Conservation (phyloP, 92 coral and sea anemone genomes). For the Plumapathes pennacea region DNA sequence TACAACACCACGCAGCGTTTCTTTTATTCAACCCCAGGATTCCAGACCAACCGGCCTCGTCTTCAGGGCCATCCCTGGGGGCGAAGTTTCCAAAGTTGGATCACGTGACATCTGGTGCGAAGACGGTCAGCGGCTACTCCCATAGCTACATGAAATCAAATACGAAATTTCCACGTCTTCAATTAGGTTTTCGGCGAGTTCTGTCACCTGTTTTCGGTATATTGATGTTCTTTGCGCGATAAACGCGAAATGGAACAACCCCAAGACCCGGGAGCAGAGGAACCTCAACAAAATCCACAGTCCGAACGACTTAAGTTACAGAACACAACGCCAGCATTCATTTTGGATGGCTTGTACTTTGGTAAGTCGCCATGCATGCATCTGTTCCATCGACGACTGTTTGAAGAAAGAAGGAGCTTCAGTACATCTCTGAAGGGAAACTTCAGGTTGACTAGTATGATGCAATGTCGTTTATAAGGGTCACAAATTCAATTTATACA, state of each 20-base stretch:
- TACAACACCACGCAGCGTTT: too few species aligned
- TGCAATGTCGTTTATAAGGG: too few species aligned
- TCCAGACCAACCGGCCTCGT: too few species aligned
- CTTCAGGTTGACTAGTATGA: too few species aligned
- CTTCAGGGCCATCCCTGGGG: too few species aligned
- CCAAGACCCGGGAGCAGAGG: not conserved
- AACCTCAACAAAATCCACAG: slow-evolving; percentile 14
- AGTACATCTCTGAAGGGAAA: too few species aligned
- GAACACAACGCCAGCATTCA: slow-evolving; percentile 48
- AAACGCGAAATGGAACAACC: slow-evolving; percentile 32
- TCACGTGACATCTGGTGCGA: too few species aligned
- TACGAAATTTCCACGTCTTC: slow-evolving; percentile 44
- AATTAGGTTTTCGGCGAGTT: not conserved
- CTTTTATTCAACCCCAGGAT: too few species aligned
- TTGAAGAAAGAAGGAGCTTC: too few species aligned
- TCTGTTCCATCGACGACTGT: not conserved
- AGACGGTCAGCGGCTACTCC: slow-evolving; percentile 9
- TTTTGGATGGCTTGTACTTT: slow-evolving; percentile 32
- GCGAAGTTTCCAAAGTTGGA: too few species aligned
- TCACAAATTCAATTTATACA: not conserved
- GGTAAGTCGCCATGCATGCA: slow-evolving; percentile 14
- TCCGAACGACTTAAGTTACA: slow-evolving; percentile 7
- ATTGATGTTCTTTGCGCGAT: too few species aligned
- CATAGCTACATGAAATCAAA: not conserved
- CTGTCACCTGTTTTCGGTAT: not conserved